Conservation (phyloP, 2,113 vertebrate species). For the Mobula birostris region DNA sequence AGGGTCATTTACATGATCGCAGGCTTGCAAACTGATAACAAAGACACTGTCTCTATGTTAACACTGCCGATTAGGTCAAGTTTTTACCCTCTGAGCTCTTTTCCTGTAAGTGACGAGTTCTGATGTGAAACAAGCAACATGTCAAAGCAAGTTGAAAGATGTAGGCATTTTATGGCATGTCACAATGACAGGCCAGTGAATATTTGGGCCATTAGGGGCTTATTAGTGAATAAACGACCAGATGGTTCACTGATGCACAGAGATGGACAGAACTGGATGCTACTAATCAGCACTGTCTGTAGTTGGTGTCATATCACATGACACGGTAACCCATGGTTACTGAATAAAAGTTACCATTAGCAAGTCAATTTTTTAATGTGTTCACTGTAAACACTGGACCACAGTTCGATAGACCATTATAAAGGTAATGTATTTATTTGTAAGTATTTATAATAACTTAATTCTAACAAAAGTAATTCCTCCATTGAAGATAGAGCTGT, state of each 20-base stretch:
- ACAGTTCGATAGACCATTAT: background rate
- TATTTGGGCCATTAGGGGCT: conserved; percentile 99
- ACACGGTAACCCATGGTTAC: conserved; percentile 99
- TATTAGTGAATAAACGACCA: conserved; percentile 99
- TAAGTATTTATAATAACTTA: background rate
- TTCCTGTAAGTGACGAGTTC: conserved; percentile 99
- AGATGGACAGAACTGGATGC: conserved; percentile 99
- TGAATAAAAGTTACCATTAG: conserved; percentile 99
- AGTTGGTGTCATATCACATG: conserved; percentile 99
- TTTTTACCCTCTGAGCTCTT: conserved; percentile 98
- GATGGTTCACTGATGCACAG: conserved; percentile 99
- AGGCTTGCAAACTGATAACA: conserved; percentile 94
- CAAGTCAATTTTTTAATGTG: conserved; percentile 98
- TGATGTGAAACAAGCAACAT: conserved; percentile 99
- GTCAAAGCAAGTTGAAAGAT: conserved; percentile 99
- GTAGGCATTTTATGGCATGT: conserved; percentile 99
- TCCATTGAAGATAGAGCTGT: background rate
- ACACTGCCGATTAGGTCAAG: conserved; percentile 99
- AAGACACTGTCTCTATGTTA: conserved; percentile 97
- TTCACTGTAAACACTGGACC: conserved; percentile 82
- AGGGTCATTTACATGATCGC: conserved; percentile 91
- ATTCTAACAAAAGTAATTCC: background rate
- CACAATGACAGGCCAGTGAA: conserved; percentile 99
- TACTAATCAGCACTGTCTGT: conserved; percentile 99
- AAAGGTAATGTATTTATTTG: background rate